Conservation (phyloP, 2,113 vertebrate species). For the Pteruthius melanotis region DNA sequence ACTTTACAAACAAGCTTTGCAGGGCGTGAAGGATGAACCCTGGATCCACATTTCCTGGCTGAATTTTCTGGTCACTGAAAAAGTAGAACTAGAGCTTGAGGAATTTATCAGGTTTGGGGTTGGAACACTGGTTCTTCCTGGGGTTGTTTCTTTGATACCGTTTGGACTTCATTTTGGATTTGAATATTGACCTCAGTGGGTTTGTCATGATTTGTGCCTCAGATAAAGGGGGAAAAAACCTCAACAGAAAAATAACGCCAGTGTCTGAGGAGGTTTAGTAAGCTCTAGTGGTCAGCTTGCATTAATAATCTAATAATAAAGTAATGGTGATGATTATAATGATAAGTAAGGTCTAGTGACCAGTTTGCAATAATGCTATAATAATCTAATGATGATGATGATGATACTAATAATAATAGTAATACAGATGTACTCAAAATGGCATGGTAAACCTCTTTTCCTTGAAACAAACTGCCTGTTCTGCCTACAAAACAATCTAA, state of each 20-base stretch:
- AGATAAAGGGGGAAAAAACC: not conserved
- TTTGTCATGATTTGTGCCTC: not conserved
- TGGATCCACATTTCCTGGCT: not conserved
- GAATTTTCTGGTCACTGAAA: not conserved
- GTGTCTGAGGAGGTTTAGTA: not conserved
- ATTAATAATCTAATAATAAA: not conserved
- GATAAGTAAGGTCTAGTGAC: not conserved
- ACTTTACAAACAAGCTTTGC: not conserved
- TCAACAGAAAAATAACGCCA: not conserved
- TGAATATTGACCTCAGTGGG: not conserved
- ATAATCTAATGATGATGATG: not conserved
- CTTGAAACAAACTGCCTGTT: not conserved
- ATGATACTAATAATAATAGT: too few species aligned
- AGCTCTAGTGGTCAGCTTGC: not conserved
- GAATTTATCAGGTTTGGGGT: not conserved
- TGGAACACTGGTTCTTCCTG: not conserved
- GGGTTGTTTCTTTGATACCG: not conserved
- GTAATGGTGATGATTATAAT: not conserved
- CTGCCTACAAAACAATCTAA: not conserved
- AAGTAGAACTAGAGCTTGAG: not conserved
- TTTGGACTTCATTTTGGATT: not conserved
- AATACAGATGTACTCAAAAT: not conserved
- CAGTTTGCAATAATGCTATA: not conserved
- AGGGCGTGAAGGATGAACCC: not conserved
- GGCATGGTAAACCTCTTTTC: not conserved